These are phyloP conservation scores for Ladona fulva DNA, from an alignment of 1,140 invertebrate genomes.

Conservation along the genomic window DNA sequence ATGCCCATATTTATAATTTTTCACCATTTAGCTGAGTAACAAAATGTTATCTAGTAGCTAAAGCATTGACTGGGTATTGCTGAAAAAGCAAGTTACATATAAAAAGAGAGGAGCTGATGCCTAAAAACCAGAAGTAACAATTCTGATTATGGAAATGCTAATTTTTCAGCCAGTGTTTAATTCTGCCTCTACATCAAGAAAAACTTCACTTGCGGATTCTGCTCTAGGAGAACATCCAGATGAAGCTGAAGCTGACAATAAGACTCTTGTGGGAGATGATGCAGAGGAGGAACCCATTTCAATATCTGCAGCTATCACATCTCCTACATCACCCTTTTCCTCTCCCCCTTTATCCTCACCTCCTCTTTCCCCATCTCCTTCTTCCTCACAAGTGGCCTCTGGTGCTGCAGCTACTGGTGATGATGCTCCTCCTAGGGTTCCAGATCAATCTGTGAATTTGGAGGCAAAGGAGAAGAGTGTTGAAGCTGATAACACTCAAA, in stretches of 20 bases:
- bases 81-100: no score
- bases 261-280: neutral
- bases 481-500: neutral
- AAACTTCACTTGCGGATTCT: neutral
- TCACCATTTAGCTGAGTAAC: no score
- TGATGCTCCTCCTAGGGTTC: neutral
- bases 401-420: neutral
- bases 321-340: neutral
- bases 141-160: no score
- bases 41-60: no score
- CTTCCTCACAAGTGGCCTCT: neutral
- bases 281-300: neutral
- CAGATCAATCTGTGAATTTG: neutral
- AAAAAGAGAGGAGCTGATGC: no score
- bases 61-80: no score
- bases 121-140: no score
- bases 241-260: neutral
- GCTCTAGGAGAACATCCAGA: neutral
- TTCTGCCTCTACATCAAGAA: neutral
- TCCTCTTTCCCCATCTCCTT: neutral
- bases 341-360: neutral
- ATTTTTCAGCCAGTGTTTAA: neutral
- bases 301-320: neutral
- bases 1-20: no score
- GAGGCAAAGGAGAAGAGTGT: neutral